A percentile compares a stretch with the other conserved stretches of the same genome.
Evolutionary conservation across 2,797 vertebrate genomes (phyloP).

Genomic region (Eulemur coronatus): DNA sequence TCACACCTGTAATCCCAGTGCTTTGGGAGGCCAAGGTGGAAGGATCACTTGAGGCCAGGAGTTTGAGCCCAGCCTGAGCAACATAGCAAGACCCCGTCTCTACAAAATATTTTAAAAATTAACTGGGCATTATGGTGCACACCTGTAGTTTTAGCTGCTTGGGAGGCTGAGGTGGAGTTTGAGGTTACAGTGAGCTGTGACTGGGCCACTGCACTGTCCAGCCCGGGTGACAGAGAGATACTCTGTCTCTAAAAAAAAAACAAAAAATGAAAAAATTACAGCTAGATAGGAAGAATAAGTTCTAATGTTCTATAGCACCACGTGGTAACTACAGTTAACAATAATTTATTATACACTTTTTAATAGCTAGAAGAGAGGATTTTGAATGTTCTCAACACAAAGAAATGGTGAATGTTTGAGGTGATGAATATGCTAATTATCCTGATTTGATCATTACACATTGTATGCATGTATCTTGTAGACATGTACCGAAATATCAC

Average conservation of each 20-base stretch:
- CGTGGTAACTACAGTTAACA: not conserved
- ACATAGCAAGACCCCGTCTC: not conserved
- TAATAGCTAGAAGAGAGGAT: not conserved
- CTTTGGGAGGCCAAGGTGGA: not conserved
- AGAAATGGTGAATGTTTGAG: not conserved
- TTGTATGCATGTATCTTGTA: not conserved
- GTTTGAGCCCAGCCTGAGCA: not conserved
- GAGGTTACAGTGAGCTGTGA: too few relatives aligned
- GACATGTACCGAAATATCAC: not conserved
- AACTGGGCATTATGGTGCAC: too few relatives aligned
- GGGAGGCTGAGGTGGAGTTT: too few relatives aligned
- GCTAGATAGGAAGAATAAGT: not conserved
- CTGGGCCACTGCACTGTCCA: too few relatives aligned
- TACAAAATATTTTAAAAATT: too few relatives aligned
- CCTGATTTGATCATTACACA: not conserved
- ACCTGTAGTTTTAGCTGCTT: too few relatives aligned
- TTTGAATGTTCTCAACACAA: not conserved
- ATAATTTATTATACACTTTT: not conserved
- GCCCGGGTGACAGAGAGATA: too few relatives aligned
- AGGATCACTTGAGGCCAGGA: not conserved
- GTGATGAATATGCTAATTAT: not conserved
- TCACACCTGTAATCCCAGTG: not conserved
- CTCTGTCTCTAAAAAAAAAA: too few relatives aligned
- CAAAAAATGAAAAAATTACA: not conserved
- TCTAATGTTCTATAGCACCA: not conserved